Evolutionary conservation across 1,140 invertebrate species (phyloP).

Genomic region (Lerema accius): DNA sequence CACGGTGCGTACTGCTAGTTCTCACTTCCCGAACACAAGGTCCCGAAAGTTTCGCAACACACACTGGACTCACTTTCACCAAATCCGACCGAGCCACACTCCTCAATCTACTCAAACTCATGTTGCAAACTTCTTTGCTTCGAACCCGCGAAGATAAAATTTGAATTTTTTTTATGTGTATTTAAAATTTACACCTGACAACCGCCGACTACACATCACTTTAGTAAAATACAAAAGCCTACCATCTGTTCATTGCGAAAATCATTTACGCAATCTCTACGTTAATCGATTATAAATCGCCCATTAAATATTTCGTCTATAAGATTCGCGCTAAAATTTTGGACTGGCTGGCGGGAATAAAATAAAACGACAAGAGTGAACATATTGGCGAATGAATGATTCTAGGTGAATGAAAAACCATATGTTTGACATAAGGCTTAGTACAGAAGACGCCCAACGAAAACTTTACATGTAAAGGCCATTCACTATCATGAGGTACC

Average conservation of each 20-base stretch:
- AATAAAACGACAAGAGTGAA: conserved; percentile 9
- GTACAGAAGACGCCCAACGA: too few species aligned
- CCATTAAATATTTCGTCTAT: conserved; percentile 37
- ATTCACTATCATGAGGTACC: too few species aligned
- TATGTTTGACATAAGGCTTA: not conserved
- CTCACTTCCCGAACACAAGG: conserved; percentile 64
- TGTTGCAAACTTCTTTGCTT: conserved; percentile 43
- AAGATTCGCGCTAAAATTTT: conserved; percentile 57
- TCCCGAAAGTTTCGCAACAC: conserved; percentile 65
- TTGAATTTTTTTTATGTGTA: not conserved
- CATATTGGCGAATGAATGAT: conserved; percentile 23
- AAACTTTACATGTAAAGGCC: too few species aligned
- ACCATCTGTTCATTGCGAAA: conserved; percentile 8
- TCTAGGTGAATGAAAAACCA: conserved; percentile 24
- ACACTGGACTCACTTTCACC: conserved; percentile 61
- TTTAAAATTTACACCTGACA: not conserved
- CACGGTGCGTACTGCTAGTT: conserved; percentile 50
- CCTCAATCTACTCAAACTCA: conserved; percentile 74
- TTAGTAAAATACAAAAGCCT: too few species aligned
- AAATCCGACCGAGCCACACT: conserved; percentile 56
- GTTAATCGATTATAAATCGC: conserved; percentile 31
- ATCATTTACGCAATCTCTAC: conserved; percentile 26
- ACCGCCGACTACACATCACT: not conserved
- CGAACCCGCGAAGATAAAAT: not conserved
- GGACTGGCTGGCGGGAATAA: conserved; percentile 46